Base-by-base conservation (phyloP, 2,113 vertebrate genomes). In the Cranoglanis bouderius region DNA sequence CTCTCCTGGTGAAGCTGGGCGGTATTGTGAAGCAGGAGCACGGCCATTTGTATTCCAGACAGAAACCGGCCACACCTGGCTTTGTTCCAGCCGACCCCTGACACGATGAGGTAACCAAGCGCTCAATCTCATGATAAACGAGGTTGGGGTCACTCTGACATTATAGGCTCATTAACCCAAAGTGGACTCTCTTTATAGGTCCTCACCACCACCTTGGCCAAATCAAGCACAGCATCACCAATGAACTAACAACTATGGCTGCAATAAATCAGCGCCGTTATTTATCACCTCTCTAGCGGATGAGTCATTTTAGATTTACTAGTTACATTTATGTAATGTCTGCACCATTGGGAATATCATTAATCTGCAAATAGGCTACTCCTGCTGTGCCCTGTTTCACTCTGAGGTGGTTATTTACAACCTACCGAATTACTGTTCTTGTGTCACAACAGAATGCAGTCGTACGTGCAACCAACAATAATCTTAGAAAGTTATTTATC, bases 121-220 rank as follows among this genome's bases (percentile, higher is more conserved):
- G 57, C 83, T 89, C 83, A 86, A 51, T 89, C 86, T 88, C 82
- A 75, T 88, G 86, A 89, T 86, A 88, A 89, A 89, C 35, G 83
- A 89, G 90, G 67, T 82, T 14, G 46, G 78, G 90, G 88, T 91
- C 88, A 89, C 83, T 75, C 57, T 89, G 83, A 86, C 86, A 89
- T 88, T 89, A 89, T 78, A 88, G 90, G 46, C 88, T 89, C 90
- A 89, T 91, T 88, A 91, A 88, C 86, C 87, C 35, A 88, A 88
- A 38, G 90, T 61, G 49, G 40, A 75, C 82, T 91, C 82, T 89
- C 85, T 88, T 89, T 88, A 89, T 83, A 88, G 77, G 86, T 88
- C 85, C 63, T 85, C 43, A 63, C 65, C 78, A 51, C 57, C 86
- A 88, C 77, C 90, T 82, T 77, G 86, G 75, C 46, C 86, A 82